Evolutionary conservation across 2,113 vertebrate genomes (phyloP), one percentile per base, ranked within the genome.

Genomic region (Tauraco erythrolophus): DNA sequence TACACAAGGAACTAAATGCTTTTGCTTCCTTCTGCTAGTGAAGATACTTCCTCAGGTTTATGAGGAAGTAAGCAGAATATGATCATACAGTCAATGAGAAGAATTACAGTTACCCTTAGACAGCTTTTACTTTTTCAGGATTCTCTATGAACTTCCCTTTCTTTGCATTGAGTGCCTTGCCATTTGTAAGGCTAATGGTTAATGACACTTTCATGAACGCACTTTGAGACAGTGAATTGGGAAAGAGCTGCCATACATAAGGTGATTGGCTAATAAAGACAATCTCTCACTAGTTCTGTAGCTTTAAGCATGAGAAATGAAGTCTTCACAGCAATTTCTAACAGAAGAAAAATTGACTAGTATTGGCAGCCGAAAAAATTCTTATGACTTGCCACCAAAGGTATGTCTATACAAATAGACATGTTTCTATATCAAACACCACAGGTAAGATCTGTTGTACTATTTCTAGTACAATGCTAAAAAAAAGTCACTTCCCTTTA

Each of bases 171-270:
- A 45, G 45, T 48, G 39, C 19, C 21, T 51, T 76, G 33, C 23
- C 30, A 48, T n/a, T 62, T 65, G 7, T 39, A 61, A 53, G 27
- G 58, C 9, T 57, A 23, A 46, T 2, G 2, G 28, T 60, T 51
- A 56, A 15, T 4, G 7, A 56, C 9, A 9, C 14, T 30, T 21
- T 12, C 21, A 35, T 10, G 6, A 70, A 58, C 0, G 0, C 4
- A 3, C 46, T 84, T 66, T 41, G 21, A 68, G 64, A 69, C 21
- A 72, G 33, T 8, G 8, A 87, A 35, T 10, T 30, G 19, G 69
- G 7, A 62, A 93, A 50, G 16, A 28, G 7, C 8, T 81, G 24
- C 28, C 24, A 30, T 45, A 33, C 24, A 3, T 2, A 46, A 48
- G 14, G 12, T 16, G 16, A 48, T 21, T 19, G 22, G 57, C 43